Conservation (phyloP, 2,113 vertebrate species). For the Clupea harengus region DNA sequence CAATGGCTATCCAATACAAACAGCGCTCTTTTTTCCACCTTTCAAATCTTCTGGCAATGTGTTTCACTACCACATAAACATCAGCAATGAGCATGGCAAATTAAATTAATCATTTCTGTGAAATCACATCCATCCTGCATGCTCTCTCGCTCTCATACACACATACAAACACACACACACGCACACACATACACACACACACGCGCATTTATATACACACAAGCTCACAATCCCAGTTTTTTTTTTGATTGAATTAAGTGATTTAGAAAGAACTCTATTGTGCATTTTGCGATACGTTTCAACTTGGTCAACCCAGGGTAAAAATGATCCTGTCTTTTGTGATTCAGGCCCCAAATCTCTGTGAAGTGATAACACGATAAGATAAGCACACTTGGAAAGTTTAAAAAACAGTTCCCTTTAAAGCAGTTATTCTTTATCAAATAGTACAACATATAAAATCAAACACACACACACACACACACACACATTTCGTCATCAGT, state of each 20-base stretch:
- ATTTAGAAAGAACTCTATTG: background rate
- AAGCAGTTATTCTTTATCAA: conserved; percentile 45
- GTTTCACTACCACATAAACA: conserved; percentile 39
- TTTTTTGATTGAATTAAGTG: background rate
- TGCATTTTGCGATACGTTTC: conserved; percentile 29
- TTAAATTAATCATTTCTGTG: background rate
- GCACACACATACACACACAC: background rate
- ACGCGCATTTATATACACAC: background rate
- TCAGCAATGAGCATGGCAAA: conserved; percentile 23
- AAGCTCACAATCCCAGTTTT: no score
- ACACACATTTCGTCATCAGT: background rate
- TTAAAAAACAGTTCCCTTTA: conserved; percentile 21
- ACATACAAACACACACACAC: background rate
- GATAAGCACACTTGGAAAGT: conserved; percentile 45
- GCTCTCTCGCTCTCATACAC: background rate
- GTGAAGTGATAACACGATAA: conserved; percentile 25
- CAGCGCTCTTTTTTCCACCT: conserved; percentile 29
- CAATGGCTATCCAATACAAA: conserved; percentile 43
- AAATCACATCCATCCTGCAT: conserved; percentile 35
- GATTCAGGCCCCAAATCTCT: background rate
- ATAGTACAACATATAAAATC: conserved; percentile 30
- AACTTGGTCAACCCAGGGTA: conserved; percentile 37
- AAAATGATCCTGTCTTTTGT: background rate
- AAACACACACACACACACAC: conserved; percentile 1
- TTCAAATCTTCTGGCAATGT: conserved; percentile 6